Percentiles rank a stretch among this genome's conserved stretches.
Conservation (phyloP, 2,797 vertebrate genomes). For the Fundulus diaphanus region DNA sequence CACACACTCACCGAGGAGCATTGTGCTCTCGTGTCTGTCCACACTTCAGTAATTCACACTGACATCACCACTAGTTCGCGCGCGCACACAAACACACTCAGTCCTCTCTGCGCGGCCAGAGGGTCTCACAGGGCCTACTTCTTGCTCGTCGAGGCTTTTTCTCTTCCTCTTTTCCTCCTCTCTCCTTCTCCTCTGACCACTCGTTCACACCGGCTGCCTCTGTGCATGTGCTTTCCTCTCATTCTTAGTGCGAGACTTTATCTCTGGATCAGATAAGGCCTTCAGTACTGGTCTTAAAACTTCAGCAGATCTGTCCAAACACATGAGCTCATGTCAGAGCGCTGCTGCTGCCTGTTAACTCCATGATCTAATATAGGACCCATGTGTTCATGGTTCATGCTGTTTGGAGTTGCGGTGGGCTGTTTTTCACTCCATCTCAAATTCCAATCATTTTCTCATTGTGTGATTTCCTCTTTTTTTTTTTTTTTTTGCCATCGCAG, state of each 20-base stretch:
- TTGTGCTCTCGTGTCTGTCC: slow-evolving; percentile 56
- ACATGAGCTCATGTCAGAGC: slow-evolving; percentile 78
- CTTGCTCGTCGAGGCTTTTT: slow-evolving; percentile 26
- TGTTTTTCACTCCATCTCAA: slow-evolving; percentile 44
- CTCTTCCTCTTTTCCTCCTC: slow-evolving; percentile 18
- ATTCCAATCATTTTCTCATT: slow-evolving; percentile 32
- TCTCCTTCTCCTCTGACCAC: slow-evolving; percentile 35
- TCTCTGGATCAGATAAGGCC: slow-evolving; percentile 77
- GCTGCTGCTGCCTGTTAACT: slow-evolving; percentile 72
- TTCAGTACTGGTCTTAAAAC: slow-evolving; percentile 71
- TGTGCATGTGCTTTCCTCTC: slow-evolving; percentile 69
- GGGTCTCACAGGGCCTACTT: slow-evolving; percentile 51
- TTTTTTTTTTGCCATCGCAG: slow-evolving; percentile 10
- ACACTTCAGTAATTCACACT: slow-evolving; percentile 61
- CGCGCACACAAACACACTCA: slow-evolving; percentile 61
- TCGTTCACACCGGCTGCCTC: slow-evolving; percentile 53
- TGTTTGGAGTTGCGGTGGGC: slow-evolving; percentile 38
- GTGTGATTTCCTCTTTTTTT: slow-evolving; percentile 1
- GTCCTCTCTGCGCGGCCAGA: slow-evolving; percentile 9
- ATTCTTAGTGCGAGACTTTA: slow-evolving; percentile 66
- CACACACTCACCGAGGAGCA: background rate
- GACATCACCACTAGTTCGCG: slow-evolving; percentile 59
- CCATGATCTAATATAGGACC: slow-evolving; percentile 72
- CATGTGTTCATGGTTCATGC: slow-evolving; percentile 66
- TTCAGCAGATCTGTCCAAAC: slow-evolving; percentile 80